A percentile compares a stretch with the other conserved stretches of the same genome.
Evolutionary conservation across 2,888 invertebrate species (phyloP).

Genomic region (Caenorhabditis sp.): DNA sequence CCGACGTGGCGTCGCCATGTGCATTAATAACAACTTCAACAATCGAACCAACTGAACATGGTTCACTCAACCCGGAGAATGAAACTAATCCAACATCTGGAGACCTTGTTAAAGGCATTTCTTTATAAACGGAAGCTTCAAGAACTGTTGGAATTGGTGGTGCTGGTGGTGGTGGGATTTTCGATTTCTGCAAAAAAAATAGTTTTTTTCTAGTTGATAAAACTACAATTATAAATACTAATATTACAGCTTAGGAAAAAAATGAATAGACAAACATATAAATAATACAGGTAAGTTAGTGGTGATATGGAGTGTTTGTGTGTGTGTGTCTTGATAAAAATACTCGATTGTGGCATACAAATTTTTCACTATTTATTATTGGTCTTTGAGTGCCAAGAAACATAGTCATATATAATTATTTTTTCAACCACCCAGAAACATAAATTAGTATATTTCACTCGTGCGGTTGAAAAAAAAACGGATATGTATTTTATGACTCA

Average conservation of each 20-base stretch:
- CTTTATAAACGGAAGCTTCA: conserved; percentile 46
- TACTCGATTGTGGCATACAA: background rate
- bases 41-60: conserved; percentile 90
- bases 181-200: background rate
- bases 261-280: background rate
- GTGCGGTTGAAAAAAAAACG: too few species aligned
- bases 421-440: too few species aligned
- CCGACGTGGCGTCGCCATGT: conserved; percentile 77
- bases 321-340: background rate
- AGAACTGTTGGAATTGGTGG: conserved; percentile 37
- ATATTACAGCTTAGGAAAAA: background rate
- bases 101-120: conserved; percentile 43
- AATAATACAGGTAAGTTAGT: background rate
- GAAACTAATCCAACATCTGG: conserved; percentile 60
- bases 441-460: too few species aligned
- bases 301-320: background rate
- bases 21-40: conserved; percentile 86
- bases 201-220: background rate
- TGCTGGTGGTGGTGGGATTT: conserved; percentile 8
- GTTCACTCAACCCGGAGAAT: conserved; percentile 84
- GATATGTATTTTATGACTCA: too few species aligned
- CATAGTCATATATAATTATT: too few species aligned
- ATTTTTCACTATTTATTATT: too few species aligned
- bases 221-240: background rate
- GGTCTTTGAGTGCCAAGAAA: too few species aligned